A percentile compares a stretch with the other conserved stretches of the same genome.
phyloP scores from a whole-genome alignment of 2,797 vertebrate species.

The Coranthus polyacanthus region DNA sequence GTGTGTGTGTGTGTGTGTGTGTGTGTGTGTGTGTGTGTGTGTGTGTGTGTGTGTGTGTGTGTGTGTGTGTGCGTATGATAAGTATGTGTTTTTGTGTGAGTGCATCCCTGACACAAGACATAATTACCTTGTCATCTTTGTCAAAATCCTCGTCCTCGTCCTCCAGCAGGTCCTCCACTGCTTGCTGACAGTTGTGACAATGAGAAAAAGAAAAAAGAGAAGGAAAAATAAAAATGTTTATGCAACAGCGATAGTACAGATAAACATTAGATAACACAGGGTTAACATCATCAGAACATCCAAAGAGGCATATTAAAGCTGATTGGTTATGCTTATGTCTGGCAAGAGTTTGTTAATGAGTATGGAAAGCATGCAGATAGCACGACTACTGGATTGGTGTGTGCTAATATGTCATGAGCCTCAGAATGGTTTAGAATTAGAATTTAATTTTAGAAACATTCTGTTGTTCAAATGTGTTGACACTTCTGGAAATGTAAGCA shows the following conservation, averaged over 20 bases:
- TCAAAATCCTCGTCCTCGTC: constrained; percentile 99
- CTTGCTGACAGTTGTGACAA: constrained; percentile 86
- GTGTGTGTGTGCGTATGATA: constrained; percentile 10
- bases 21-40: constrained; percentile 69
- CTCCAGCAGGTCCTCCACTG: constrained; percentile 97
- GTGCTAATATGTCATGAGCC: constrained; percentile 64
- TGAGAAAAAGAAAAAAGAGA: constrained; percentile 72
- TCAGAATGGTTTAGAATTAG: constrained; percentile 56
- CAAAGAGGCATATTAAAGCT: constrained; percentile 67
- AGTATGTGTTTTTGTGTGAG: constrained; percentile 18
- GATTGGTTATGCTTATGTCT: constrained; percentile 72
- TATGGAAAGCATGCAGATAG: constrained; percentile 54
- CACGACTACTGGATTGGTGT: constrained; percentile 50
- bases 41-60: neutral
- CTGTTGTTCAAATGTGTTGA: constrained; percentile 74
- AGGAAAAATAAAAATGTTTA: constrained; percentile 64
- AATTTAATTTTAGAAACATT: constrained; percentile 78
- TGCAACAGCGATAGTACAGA: constrained; percentile 48
- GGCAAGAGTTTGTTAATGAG: constrained; percentile 68
- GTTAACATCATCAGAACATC: constrained; percentile 66
- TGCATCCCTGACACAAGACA: constrained; percentile 84
- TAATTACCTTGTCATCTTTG: constrained; percentile 99
- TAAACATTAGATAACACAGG: constrained; percentile 66
- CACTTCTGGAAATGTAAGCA: constrained; percentile 75
- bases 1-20: constrained; percentile 38